These are phyloP conservation scores for Egretta garzetta DNA, from an alignment of 2,113 vertebrate genomes.

Conservation along the genomic window DNA sequence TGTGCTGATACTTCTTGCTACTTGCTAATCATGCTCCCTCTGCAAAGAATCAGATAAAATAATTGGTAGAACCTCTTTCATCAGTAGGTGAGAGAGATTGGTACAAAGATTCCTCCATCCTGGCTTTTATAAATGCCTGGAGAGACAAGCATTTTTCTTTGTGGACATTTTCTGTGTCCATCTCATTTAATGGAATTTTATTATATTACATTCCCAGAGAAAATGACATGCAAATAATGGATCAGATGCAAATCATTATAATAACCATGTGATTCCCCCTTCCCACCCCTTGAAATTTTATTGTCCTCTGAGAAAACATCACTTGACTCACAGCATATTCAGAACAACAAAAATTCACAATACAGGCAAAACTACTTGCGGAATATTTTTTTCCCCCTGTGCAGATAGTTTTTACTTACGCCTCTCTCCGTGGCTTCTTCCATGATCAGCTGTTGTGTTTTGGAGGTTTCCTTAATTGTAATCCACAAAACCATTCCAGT, in stretches of 20 bases:
- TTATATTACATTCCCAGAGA: not conserved
- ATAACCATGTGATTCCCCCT: not conserved
- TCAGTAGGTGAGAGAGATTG: not conserved
- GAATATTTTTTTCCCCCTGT: rapidly evolving
- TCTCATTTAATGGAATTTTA: not conserved
- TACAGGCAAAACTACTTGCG: not conserved
- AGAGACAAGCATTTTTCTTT: not conserved
- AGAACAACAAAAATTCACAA: not conserved
- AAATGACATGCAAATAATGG: not conserved
- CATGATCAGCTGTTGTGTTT: constrained; percentile 79
- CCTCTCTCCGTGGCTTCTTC: constrained; percentile 80
- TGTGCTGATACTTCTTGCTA: not conserved
- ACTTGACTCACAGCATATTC: not conserved
- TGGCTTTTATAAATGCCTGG: not conserved
- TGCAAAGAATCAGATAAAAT: not conserved
- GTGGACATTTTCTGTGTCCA: not conserved
- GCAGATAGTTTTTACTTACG: constrained; percentile 54
- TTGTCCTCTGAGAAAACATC: not conserved
- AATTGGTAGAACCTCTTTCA: not conserved
- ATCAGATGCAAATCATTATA: not conserved
- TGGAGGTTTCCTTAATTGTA: constrained; percentile 77
- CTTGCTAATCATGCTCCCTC: not conserved
- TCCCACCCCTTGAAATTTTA: not conserved
- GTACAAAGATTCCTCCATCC: not conserved
- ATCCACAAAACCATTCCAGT: constrained; percentile 87